A percentile compares a stretch with the other conserved stretches of the same genome.
Conservation (phyloP, 2,797 vertebrate species). For the Sylvia borin region DNA sequence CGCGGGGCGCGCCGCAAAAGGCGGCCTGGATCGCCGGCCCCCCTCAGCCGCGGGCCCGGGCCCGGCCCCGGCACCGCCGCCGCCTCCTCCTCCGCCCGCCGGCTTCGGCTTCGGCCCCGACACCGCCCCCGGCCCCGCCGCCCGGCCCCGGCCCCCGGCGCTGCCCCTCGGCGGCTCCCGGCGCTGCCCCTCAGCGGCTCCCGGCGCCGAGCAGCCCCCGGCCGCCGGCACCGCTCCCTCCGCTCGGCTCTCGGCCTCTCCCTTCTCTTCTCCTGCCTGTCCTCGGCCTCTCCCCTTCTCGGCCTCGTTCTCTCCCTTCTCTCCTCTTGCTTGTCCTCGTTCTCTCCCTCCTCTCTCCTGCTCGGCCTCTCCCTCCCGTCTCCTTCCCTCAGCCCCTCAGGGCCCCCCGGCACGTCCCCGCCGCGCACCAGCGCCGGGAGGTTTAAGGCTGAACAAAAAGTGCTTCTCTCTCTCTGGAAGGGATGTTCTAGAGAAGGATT, state of each 20-base stretch:
- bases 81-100: no score
- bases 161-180: not conserved
- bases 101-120: not conserved
- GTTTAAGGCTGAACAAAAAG: rapidly evolving
- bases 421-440: rapidly evolving
- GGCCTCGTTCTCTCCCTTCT: no score
- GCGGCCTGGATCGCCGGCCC: slow-evolving; percentile 72
- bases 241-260: no score
- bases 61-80: not conserved
- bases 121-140: not conserved
- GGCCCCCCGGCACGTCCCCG: not conserved
- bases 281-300: not conserved
- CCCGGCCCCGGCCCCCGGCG: not conserved
- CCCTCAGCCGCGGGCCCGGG: not conserved
- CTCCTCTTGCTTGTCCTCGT: no score
- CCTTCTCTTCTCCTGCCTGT: no score
- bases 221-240: not conserved
- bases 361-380: no score
- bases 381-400: not conserved
- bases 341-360: not conserved
- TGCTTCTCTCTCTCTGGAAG: not conserved
- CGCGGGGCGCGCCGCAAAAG: slow-evolving; percentile 71
- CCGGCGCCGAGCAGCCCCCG: no score
- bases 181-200: not conserved
- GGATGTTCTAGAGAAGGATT: not conserved